Conservation (phyloP, 2,888 invertebrate genomes). For the Ceriagrion tenellum region DNA sequence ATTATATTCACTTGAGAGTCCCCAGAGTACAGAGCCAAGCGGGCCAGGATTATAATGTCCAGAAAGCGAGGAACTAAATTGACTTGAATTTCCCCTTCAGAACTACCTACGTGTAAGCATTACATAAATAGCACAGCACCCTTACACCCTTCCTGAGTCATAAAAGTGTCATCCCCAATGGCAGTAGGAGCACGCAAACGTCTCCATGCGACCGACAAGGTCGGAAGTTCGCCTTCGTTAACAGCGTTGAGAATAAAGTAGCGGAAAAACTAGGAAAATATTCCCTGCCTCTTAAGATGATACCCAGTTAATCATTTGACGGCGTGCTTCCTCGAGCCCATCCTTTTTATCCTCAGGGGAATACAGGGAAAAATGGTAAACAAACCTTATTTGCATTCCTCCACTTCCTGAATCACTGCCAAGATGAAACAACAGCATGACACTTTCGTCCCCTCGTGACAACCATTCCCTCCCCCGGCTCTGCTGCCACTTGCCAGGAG, state of each 20-base stretch:
- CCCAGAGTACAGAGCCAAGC: too few relatives aligned
- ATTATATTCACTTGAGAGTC: too few relatives aligned
- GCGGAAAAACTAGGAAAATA: not conserved
- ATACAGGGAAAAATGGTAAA: slow-evolving; percentile 21
- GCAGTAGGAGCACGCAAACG: not conserved
- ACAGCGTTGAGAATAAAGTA: not conserved
- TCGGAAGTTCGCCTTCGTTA: not conserved
- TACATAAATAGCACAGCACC: too few relatives aligned
- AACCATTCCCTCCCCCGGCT: not conserved
- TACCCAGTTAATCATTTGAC: not conserved
- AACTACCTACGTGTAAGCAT: too few relatives aligned
- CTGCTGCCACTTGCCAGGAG: not conserved
- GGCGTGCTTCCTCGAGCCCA: not conserved
- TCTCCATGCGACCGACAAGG: not conserved
- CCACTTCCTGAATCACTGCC: not conserved
- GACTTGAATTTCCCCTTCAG: too few relatives aligned
- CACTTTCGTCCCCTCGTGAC: slow-evolving; percentile 28
- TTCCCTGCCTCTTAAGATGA: not conserved
- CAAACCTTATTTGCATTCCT: slow-evolving; percentile 31
- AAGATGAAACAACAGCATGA: slow-evolving; percentile 27
- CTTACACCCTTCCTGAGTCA: too few relatives aligned
- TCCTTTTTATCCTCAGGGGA: not conserved
- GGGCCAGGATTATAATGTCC: too few relatives aligned
- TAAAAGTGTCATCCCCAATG: not conserved
- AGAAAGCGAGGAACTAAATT: too few relatives aligned